A percentile compares a stretch with the other conserved stretches of the same genome.
phyloP scores from a whole-genome alignment of 2,888 invertebrate genomes.

The Cotesia congregata region DNA sequence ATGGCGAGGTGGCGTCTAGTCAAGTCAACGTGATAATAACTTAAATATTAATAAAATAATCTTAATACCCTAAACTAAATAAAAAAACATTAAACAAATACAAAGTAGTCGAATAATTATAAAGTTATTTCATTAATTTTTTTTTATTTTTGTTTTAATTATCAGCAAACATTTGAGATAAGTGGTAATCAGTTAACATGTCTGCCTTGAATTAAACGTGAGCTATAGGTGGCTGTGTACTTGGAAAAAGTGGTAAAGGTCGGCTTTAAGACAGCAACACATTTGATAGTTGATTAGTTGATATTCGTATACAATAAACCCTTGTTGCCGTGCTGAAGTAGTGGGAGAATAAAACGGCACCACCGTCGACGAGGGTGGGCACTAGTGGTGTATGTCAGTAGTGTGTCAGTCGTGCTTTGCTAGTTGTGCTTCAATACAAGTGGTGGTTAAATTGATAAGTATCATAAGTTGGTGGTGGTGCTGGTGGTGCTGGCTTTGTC shows the following conservation, averaged over 20 bases:
- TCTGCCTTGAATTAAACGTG: slow-evolving; percentile 1
- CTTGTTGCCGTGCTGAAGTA: slow-evolving; percentile 49
- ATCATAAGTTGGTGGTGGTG: not conserved
- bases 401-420: slow-evolving; percentile 1
- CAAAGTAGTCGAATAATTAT: not conserved
- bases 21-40: slow-evolving; percentile 41
- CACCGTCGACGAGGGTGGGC: slow-evolving; percentile 28
- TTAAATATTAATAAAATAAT: slow-evolving; percentile 20
- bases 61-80: slow-evolving; percentile 12
- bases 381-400: slow-evolving; percentile 35
- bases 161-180: not conserved
- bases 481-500: not conserved
- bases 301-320: slow-evolving; percentile 29
- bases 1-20: slow-evolving; percentile 56
- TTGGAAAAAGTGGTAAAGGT: not conserved
- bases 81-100: slow-evolving; percentile 20
- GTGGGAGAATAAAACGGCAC: slow-evolving; percentile 19
- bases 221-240: not conserved
- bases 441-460: not conserved
- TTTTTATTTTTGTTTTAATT: not conserved
- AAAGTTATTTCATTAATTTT: slow-evolving; percentile 41
- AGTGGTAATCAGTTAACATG: not conserved
- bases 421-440: not conserved
- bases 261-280: slow-evolving; percentile 6
- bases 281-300: not conserved